These are phyloP conservation scores for Boleophthalmus pectinirostris DNA, from an alignment of 2,113 vertebrate species.

Conservation along the genomic window DNA sequence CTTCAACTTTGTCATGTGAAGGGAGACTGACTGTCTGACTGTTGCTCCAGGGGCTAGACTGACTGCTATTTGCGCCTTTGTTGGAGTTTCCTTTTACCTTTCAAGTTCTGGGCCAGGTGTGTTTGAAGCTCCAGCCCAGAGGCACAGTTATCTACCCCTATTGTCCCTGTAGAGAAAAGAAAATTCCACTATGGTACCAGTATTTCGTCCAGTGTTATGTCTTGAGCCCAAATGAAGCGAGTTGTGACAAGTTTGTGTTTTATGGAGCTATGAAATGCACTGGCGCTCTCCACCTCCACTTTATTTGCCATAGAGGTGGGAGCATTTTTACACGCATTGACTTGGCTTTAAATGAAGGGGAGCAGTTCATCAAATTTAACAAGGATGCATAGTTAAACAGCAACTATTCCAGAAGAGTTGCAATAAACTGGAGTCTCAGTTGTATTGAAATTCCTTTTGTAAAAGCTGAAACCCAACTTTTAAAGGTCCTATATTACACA, in stretches of 20 bases:
- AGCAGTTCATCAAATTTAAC: constrained; percentile 33
- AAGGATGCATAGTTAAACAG: constrained; percentile 37
- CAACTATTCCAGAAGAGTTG: too few relatives aligned
- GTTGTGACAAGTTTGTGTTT: constrained; percentile 36
- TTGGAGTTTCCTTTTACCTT: constrained; percentile 45
- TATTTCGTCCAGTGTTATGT: constrained; percentile 17
- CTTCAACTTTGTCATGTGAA: constrained; percentile 16
- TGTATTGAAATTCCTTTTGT: too few relatives aligned
- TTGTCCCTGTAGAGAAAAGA: constrained; percentile 11
- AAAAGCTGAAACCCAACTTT: too few relatives aligned
- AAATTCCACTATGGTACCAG: constrained; percentile 8
- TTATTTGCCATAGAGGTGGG: background rate
- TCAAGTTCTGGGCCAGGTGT: constrained; percentile 47
- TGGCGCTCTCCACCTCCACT: background rate
- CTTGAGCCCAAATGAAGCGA: constrained; percentile 22
- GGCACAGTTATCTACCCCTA: constrained; percentile 5
- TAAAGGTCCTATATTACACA: too few relatives aligned
- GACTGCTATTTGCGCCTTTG: constrained; percentile 15
- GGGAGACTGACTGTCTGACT: background rate
- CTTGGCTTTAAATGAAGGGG: constrained; percentile 1
- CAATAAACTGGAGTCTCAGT: too few relatives aligned
- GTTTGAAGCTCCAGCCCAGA: constrained; percentile 24
- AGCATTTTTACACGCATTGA: background rate
- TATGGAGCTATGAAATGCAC: background rate
- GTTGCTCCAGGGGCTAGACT: background rate